Conservation (phyloP, 1,140 invertebrate genomes). For the Helicorthomorpha holstii region DNA sequence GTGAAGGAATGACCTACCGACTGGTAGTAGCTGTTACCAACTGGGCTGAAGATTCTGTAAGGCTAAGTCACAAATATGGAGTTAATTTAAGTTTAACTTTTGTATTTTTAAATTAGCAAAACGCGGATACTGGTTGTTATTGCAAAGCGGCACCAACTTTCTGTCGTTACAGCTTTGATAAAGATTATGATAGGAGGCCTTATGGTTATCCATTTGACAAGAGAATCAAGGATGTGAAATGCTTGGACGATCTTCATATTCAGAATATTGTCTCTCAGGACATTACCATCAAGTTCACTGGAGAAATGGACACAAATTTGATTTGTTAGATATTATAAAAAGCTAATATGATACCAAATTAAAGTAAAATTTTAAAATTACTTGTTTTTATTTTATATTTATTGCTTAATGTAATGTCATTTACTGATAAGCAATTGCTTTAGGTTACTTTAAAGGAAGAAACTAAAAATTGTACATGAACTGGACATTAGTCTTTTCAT, state of each 20-base stretch:
- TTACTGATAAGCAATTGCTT: too few species aligned
- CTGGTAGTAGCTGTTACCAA: constrained; percentile 41
- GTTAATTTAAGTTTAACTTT: constrained; percentile 18
- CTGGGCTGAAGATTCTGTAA: constrained; percentile 11
- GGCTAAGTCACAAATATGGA: background rate
- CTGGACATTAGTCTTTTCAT: too few species aligned
- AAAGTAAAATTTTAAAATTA: too few species aligned
- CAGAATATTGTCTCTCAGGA: constrained; percentile 6
- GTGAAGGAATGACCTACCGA: constrained; percentile 41
- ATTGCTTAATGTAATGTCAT: too few species aligned
- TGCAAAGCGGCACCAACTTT: constrained; percentile 1
- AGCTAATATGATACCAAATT: too few species aligned
- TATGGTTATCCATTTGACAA: constrained; percentile 12
- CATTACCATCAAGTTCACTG: constrained; percentile 4
- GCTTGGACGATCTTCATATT: constrained; percentile 5
- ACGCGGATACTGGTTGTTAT: background rate
- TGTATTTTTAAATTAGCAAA: background rate
- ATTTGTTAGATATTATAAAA: too few species aligned
- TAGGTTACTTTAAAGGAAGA: too few species aligned
- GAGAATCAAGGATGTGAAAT: constrained; percentile 1
- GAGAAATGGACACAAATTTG: too few species aligned
- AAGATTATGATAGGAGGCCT: constrained; percentile 8
- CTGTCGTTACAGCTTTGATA: constrained; percentile 8
- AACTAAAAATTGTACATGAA: too few species aligned
- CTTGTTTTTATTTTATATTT: too few species aligned